These are phyloP conservation scores for Procavia capensis DNA, from an alignment of 2,113 vertebrate species.

Conservation along the genomic window DNA sequence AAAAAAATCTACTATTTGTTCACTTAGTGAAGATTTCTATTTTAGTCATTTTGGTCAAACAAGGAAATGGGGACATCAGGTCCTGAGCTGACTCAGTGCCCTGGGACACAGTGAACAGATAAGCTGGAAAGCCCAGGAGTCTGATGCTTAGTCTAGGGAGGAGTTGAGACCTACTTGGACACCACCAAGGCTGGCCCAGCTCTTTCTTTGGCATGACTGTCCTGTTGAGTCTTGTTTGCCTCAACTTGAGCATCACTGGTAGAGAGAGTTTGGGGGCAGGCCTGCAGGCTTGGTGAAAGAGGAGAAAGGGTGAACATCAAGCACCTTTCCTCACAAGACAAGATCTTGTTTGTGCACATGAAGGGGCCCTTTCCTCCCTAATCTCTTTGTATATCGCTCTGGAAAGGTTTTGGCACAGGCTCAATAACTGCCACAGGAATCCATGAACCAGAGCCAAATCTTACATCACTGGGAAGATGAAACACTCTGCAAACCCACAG, in stretches of 20 bases:
- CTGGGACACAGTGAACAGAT: not conserved
- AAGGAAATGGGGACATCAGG: not conserved
- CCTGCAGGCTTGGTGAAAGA: not conserved
- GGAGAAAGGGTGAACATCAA: not conserved
- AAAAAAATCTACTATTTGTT: slow-evolving; percentile 62
- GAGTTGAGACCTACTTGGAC: not conserved
- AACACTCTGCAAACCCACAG: not conserved
- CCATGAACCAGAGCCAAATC: slow-evolving; percentile 39
- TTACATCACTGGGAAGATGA: slow-evolving; percentile 45
- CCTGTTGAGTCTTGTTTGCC: not conserved
- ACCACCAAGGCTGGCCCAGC: accelerated
- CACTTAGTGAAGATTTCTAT: slow-evolving; percentile 48
- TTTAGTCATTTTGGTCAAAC: slow-evolving; percentile 48
- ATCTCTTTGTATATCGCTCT: slow-evolving; percentile 35
- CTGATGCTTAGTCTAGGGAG: not conserved
- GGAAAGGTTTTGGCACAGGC: slow-evolving; percentile 57
- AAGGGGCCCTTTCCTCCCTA: not conserved
- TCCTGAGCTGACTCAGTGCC: not conserved
- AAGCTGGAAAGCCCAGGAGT: not conserved
- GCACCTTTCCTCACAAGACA: not conserved
- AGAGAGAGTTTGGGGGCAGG: not conserved
- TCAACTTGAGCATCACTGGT: not conserved
- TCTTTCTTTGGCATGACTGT: not conserved
- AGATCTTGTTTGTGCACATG: not conserved
- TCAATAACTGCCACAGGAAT: slow-evolving; percentile 40